phyloP scores from a whole-genome alignment of 2,888 invertebrate genomes.

The Gryllus longicercus region DNA sequence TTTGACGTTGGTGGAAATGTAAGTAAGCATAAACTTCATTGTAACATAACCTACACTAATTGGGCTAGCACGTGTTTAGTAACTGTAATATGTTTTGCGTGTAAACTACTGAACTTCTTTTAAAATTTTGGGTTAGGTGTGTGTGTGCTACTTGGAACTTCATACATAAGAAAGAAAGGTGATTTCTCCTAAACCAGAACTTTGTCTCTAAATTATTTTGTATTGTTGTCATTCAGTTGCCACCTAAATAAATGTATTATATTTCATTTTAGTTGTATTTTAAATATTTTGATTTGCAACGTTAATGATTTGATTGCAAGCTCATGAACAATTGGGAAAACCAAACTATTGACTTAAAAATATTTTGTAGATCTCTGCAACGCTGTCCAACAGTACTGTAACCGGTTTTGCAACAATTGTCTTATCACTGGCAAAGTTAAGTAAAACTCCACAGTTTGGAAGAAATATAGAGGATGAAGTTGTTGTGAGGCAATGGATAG shows the following conservation, averaged over 20 bases:
- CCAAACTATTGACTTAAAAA: no score
- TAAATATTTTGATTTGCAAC: no score
- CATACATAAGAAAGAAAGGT: not conserved
- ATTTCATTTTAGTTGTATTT: no score
- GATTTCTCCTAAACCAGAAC: not conserved
- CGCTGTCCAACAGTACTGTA: conserved; percentile 49
- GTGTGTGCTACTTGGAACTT: not conserved
- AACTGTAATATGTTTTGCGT: not conserved
- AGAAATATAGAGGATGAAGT: conserved; percentile 47
- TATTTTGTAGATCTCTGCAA: conserved; percentile 42
- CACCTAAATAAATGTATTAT: no score
- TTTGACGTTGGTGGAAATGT: conserved; percentile 19
- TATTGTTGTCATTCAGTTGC: no score
- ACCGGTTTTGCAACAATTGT: conserved; percentile 56
- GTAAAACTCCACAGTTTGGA: conserved; percentile 44
- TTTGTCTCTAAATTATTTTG: not conserved
- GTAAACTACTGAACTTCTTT: not conserved
- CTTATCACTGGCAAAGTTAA: conserved; percentile 50
- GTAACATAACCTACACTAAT: not conserved
- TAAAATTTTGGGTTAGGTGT: no score
- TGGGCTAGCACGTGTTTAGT: not conserved
- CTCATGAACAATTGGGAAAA: no score
- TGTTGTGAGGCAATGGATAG: conserved; percentile 63
- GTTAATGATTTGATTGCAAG: no score
- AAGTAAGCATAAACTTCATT: not conserved